A percentile compares a stretch with the other conserved stretches of the same genome.
Conservation (phyloP, 2,113 vertebrate genomes). For the Sprattus sprattus region DNA sequence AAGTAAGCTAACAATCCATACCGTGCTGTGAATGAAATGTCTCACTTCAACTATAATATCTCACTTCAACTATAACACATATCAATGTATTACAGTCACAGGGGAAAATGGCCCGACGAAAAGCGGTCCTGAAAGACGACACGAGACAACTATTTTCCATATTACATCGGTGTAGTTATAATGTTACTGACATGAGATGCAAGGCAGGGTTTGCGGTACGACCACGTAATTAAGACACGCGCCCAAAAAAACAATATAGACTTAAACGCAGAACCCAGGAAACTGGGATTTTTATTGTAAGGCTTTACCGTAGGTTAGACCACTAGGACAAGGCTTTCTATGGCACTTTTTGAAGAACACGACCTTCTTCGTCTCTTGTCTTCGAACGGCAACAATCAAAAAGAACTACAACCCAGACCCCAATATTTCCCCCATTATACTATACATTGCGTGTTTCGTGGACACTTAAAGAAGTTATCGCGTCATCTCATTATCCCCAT, state of each 20-base stretch:
- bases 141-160: not conserved
- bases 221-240: not conserved
- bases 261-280: not conserved
- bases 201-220: not conserved
- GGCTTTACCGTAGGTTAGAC: not conserved
- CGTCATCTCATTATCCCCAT: not conserved
- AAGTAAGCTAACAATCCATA: too few relatives aligned
- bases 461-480: not conserved
- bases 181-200: not conserved
- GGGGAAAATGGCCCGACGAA: not conserved
- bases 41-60: not conserved
- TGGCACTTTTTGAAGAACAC: not conserved
- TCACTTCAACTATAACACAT: not conserved
- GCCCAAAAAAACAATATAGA: not conserved
- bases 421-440: not conserved
- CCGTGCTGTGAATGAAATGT: too few relatives aligned
- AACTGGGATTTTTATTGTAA: not conserved
- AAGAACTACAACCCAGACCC: not conserved
- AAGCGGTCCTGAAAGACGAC: not conserved
- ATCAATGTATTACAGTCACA: not conserved
- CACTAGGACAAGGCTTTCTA: not conserved
- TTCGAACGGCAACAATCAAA: not conserved
- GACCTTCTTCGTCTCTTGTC: not conserved
- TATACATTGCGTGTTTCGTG: not conserved
- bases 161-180: not conserved